Evolutionary conservation across 2,113 vertebrate species (phyloP), one percentile per base, ranked within the genome.

Genomic region (Zosterops borbonicus): DNA sequence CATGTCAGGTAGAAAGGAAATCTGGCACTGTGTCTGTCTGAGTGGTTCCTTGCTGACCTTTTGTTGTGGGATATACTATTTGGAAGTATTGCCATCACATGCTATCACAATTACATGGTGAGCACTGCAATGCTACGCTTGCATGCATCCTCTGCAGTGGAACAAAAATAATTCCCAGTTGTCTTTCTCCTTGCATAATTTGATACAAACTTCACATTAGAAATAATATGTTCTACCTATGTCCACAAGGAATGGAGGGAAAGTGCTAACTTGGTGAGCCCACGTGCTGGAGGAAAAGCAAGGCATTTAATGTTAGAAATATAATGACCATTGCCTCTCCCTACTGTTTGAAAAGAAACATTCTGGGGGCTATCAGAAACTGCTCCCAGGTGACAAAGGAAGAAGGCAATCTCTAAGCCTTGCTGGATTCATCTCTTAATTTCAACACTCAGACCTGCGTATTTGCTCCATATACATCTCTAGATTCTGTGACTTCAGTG

Each of bases 1-100:
- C 52, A 81, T 37, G 82, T 67, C 92, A 89, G 58, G 84, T 41
- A 50, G 53, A 94, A 93, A 90, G 58, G 47, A 90, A 92, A 37
- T 35, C 70, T 94, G 89, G 82, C 64, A 79, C 42, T 83, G 44
- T 76, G 56, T 74, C 71, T 70, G 42, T 87, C 71, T 91, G 60
- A 85, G 52, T 75, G 49, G 31, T 83, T 90, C 42, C 42, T 92
- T 74, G 49, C 79, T 86, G 89, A 70, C 81, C 77, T 93, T 92
- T 92, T 88, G 47, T 69, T 80, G 83, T 65, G 46, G 68, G 49
- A 80, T 17, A 52, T 52, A 33, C 59, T 92, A 23, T 87, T 89
- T 81, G 87, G 77, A 95, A 90, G 87, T 41, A 28, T 16, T 56
- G 69, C 59, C 27, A 83, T 83, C 29, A 15, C 46, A 46, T 46